Base-by-base conservation (phyloP, 2,888 invertebrate genomes). In the Pachymerium ferrugineum region DNA sequence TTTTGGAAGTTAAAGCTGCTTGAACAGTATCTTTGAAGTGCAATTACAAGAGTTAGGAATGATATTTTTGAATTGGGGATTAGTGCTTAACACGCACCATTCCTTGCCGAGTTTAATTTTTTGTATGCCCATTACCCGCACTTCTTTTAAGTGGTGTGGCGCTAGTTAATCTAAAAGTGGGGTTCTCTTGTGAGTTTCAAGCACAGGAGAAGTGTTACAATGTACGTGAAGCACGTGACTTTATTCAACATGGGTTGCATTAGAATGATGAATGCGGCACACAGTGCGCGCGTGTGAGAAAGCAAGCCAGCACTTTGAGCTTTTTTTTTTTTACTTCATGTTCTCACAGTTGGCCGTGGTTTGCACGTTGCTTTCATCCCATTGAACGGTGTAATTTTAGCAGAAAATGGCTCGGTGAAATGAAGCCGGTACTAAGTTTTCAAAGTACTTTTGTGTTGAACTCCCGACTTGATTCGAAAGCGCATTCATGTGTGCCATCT, bases 341-440 rank as follows among this genome's bases (percentile, higher is more conserved):
- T 22, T 54, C 47, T 47, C 25, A 28, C 54, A 54, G 6, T 54
- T 54, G 54, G 54, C 54, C 54, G 54, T 54, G 54, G 54, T 54
- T 54, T 54, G 54, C 54, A 54, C 54, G 54, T 54, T 54, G 54
- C 54, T 54, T 54, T 54, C 54, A 54, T 54, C 54, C 54, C 54
- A 54, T 54, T 54, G 54, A 54, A 54, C 54, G 54, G 28, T 54
- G 54, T 54, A 54, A 54, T 54, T 54, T 54, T 54, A 54, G 54
- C 54, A 25, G 54, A 54, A 54, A 54, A 54, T 54, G 54, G 54
- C 28, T 54, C 54, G 28, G 54, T 54, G 54, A 54, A 54, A 54
- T 54, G 54, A 54, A 54, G 54, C 54, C 54, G 54, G 54, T 54
- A 28, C 54, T 19, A 54, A 4, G 54, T 54, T 47, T 54, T 22